Evolutionary conservation across 1,140 invertebrate genomes (phyloP).

Genomic region (Tenebrio molitor): DNA sequence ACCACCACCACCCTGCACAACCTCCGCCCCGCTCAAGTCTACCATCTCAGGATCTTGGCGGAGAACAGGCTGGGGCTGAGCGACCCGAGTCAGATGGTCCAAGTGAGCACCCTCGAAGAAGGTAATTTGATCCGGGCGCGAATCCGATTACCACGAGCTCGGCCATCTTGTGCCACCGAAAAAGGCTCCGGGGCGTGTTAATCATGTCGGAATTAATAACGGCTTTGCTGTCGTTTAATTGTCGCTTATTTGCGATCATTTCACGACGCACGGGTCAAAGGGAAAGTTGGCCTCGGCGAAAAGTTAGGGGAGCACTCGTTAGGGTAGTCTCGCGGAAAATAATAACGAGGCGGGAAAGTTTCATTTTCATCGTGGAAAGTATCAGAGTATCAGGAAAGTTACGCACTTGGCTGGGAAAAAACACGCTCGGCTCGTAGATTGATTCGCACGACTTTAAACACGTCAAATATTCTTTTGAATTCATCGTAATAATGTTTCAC

Average conservation of each 20-base stretch:
- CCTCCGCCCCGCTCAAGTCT: constrained; percentile 89
- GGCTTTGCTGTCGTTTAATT: neutral
- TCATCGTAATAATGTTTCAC: too few species aligned
- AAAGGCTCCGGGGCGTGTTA: neutral
- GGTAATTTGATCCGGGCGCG: constrained; percentile 59
- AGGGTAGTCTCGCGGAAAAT: neutral
- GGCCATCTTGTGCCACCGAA: neutral
- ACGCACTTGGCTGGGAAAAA: too few species aligned
- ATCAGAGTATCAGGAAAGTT: too few species aligned
- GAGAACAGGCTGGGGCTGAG: constrained; percentile 90
- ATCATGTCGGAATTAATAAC: neutral
- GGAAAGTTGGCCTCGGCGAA: neutral
- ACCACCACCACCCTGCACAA: constrained; percentile 83
- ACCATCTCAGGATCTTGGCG: constrained; percentile 90
- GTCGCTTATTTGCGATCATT: neutral
- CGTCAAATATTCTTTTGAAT: too few species aligned
- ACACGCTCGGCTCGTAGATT: too few species aligned
- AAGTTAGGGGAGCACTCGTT: neutral
- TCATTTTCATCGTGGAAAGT: neutral
- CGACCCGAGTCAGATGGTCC: constrained; percentile 86
- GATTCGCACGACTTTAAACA: too few species aligned
- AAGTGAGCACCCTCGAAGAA: constrained; percentile 87
- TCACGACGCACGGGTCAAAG: neutral
- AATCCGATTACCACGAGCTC: constrained; percentile 17
- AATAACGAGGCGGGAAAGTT: constrained; percentile 2